Percentiles rank a stretch among this genome's conserved stretches.
Conservation (phyloP, 1,140 invertebrate species). For the Pseudobourletiella spinata region DNA sequence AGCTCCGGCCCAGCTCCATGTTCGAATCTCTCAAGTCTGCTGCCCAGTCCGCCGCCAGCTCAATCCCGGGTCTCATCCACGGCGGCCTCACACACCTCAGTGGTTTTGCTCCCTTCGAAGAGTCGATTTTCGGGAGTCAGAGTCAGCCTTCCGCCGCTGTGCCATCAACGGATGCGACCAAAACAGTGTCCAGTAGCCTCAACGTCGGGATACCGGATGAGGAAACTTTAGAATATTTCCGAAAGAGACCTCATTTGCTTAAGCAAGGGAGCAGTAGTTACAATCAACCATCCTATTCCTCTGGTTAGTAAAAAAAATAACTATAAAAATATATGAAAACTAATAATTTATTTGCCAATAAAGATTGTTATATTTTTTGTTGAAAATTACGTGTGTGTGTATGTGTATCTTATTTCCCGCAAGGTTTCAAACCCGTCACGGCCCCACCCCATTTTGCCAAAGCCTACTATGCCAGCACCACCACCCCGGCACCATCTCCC, state of each 20-base stretch:
- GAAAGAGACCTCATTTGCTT: slow-evolving; percentile 32
- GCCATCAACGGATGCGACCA: not conserved
- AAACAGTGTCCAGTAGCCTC: not conserved
- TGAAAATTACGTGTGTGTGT: no score
- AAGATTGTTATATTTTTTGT: no score
- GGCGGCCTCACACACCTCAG: slow-evolving; percentile 15
- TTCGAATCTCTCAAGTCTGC: slow-evolving; percentile 6
- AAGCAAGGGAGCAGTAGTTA: slow-evolving; percentile 6
- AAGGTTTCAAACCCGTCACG: slow-evolving; percentile 5
- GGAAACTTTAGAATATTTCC: slow-evolving; percentile 34
- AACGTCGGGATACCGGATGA: slow-evolving; percentile 7
- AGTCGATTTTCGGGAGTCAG: not conserved
- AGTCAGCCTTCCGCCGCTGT: not conserved
- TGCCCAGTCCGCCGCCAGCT: slow-evolving; percentile 7
- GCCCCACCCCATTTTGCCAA: not conserved
- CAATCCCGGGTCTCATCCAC: slow-evolving; percentile 22
- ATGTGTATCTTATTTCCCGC: no score
- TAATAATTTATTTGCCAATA: not conserved
- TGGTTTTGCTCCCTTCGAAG: slow-evolving; percentile 10
- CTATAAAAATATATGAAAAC: not conserved
- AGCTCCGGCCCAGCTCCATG: not conserved
- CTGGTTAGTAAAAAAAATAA: slow-evolving; percentile 10
- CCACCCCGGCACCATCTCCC: not conserved
- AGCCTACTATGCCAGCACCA: slow-evolving; percentile 26
- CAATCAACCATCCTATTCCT: slow-evolving; percentile 12